Evolutionary conservation across 2,888 invertebrate genomes (phyloP).

Genomic region (Cephus pulcher): DNA sequence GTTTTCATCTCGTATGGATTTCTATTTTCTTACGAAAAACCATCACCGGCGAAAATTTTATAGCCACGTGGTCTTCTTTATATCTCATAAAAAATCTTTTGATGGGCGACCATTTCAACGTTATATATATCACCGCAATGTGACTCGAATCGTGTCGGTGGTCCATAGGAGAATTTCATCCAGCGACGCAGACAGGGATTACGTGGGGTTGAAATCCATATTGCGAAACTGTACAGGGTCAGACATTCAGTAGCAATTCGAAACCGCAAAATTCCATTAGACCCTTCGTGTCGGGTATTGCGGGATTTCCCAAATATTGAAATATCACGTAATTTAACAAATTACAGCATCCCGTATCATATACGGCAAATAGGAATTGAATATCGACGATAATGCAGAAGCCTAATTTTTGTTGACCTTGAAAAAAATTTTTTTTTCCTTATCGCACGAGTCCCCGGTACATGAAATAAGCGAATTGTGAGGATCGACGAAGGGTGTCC

Average conservation of each 20-base stretch:
- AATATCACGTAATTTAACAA: not conserved
- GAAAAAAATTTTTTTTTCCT: not conserved
- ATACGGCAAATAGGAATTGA: not conserved
- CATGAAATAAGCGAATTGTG: no score
- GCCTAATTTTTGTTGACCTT: not conserved
- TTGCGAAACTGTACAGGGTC: not conserved
- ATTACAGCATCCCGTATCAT: not conserved
- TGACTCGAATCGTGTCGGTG: not conserved
- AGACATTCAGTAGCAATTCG: constrained; percentile 36
- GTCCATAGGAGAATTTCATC: not conserved
- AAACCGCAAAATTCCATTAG: constrained; percentile 45
- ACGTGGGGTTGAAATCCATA: not conserved
- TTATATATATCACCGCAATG: not conserved
- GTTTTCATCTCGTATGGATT: not conserved
- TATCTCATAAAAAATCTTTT: not conserved
- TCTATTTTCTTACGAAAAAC: not conserved
- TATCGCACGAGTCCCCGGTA: not conserved
- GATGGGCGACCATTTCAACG: not conserved
- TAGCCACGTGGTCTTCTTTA: no score
- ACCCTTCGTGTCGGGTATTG: constrained; percentile 3
- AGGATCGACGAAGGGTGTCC: no score
- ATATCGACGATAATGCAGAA: not conserved
- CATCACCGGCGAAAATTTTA: not conserved
- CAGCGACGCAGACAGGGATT: not conserved
- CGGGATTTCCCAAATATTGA: not conserved